Evolutionary conservation across 2,888 invertebrate genomes (phyloP).

Genomic region (Ditylenchus weischeri): DNA sequence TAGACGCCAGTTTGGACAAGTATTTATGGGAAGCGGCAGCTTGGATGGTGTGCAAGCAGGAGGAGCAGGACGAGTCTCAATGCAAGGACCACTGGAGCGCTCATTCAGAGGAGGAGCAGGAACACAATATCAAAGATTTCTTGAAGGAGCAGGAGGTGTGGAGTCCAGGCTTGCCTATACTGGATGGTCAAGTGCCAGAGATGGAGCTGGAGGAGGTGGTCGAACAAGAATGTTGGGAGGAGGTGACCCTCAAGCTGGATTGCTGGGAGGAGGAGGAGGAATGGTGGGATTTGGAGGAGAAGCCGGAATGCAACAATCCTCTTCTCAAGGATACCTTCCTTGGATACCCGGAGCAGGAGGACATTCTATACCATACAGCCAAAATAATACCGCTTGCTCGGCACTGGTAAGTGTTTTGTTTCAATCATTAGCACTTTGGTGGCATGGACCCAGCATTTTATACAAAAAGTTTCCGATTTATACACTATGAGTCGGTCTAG

Average conservation of each 20-base stretch:
- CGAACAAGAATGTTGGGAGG: background rate
- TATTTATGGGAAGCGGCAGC: background rate
- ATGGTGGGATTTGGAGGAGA: background rate
- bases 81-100: background rate
- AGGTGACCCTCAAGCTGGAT: background rate
- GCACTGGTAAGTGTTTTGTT: background rate
- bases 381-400: too few species aligned
- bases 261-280: background rate
- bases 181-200: constrained; percentile 7
- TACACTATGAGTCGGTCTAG: too few species aligned
- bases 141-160: too few species aligned
- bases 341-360: too few species aligned
- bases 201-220: background rate
- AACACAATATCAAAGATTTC: too few species aligned
- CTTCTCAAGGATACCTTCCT: too few species aligned
- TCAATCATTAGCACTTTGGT: background rate
- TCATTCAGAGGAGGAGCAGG: too few species aligned
- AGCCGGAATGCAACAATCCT: too few species aligned
- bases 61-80: background rate
- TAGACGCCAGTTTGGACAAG: constrained; percentile 11
- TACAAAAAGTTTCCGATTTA: too few species aligned
- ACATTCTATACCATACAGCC: too few species aligned
- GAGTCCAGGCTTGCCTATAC: background rate
- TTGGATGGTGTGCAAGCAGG: background rate
- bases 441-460: too few species aligned